Percentiles rank a stretch among this genome's conserved stretches.
Conservation (phyloP, 2,888 invertebrate genomes). For the Hemithea aestivaria region DNA sequence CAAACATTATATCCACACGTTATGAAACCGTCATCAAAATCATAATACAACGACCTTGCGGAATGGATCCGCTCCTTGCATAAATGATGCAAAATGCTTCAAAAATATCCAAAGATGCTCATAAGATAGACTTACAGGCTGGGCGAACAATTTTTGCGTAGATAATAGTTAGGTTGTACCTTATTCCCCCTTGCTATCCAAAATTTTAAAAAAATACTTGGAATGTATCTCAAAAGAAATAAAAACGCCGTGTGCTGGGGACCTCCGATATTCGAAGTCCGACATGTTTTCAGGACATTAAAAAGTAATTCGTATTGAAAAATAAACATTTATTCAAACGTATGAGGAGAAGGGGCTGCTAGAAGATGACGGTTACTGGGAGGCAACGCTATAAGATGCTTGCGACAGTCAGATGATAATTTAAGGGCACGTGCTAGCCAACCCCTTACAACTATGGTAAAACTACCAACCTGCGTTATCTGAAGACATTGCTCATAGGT, state of each 20-base stretch:
- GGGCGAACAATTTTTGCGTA: slow-evolving; percentile 7
- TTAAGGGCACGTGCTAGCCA: slow-evolving; percentile 22
- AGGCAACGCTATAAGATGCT: slow-evolving; percentile 26
- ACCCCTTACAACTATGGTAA: slow-evolving; percentile 8
- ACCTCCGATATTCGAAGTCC: slow-evolving; percentile 25
- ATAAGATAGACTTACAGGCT: slow-evolving; percentile 4
- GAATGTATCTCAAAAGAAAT: no score
- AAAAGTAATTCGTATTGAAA: slow-evolving; percentile 18
- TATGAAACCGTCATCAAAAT: slow-evolving; percentile 5
- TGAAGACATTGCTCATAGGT: no score
- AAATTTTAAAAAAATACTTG: slow-evolving; percentile 23
- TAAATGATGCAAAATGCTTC: not conserved
- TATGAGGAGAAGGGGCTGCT: slow-evolving; percentile 31
- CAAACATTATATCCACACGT: slow-evolving; percentile 15
- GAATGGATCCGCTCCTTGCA: not conserved
- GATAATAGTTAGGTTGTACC: slow-evolving; percentile 27
- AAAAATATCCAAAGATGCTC: not conserved
- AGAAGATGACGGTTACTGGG: slow-evolving; percentile 35
- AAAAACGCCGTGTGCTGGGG: slow-evolving; percentile 27
- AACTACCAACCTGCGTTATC: no score
- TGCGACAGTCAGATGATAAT: slow-evolving; percentile 16
- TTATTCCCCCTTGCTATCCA: slow-evolving; percentile 22
- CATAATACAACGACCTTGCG: not conserved
- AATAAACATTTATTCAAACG: slow-evolving; percentile 29
- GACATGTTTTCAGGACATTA: slow-evolving; percentile 21